Percentiles rank a stretch among this genome's conserved stretches.
phyloP scores from a whole-genome alignment of 2,888 invertebrate genomes.

The Erebia aethiops region DNA sequence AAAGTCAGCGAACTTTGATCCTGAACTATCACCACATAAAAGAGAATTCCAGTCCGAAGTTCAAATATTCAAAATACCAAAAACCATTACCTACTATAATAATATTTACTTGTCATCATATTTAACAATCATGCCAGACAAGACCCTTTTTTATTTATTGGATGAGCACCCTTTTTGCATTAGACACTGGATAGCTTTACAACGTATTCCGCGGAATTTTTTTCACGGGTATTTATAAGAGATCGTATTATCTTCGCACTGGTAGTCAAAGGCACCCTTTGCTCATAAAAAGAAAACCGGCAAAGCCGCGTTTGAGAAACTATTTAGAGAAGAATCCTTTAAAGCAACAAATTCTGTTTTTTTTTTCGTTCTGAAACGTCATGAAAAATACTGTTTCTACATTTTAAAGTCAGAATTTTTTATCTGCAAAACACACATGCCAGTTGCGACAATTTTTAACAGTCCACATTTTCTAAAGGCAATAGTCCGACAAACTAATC shows the following conservation, averaged over 20 bases:
- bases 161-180: background rate
- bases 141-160: background rate
- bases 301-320: constrained; percentile 12
- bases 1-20: too few relatives aligned
- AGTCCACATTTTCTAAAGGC: too few relatives aligned
- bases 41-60: too few relatives aligned
- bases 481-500: too few relatives aligned
- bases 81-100: too few relatives aligned
- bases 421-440: too few relatives aligned
- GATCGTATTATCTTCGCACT: constrained; percentile 27
- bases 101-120: too few relatives aligned
- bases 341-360: constrained; percentile 3
- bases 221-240: constrained; percentile 23
- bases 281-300: constrained; percentile 12
- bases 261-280: constrained; percentile 28
- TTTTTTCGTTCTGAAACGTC: background rate
- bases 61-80: too few relatives aligned
- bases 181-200: background rate
- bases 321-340: constrained; percentile 14
- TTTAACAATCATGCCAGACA: too few relatives aligned
- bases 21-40: too few relatives aligned
- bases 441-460: too few relatives aligned
- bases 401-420: background rate
- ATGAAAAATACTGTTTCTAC: background rate
- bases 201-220: constrained; percentile 1